A percentile compares a stretch with the other conserved stretches of the same genome.
Evolutionary conservation across 2,797 vertebrate genomes (phyloP).

Genomic region (Euthynnus affinis): DNA sequence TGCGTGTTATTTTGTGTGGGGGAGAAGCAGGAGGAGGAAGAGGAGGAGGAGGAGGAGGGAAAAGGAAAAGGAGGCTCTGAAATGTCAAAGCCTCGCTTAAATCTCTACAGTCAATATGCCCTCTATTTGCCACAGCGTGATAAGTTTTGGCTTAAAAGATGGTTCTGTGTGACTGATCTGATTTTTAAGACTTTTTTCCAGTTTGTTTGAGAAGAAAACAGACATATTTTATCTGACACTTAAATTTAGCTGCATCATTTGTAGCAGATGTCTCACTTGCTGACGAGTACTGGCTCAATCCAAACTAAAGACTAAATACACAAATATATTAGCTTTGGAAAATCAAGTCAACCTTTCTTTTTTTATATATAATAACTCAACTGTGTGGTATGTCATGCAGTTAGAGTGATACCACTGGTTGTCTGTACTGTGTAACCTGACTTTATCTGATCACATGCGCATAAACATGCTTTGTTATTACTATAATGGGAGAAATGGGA

Average conservation of each 20-base stretch:
- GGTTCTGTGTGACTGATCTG: background rate
- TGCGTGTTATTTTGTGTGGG: background rate
- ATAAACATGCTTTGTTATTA: background rate
- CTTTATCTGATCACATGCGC: background rate
- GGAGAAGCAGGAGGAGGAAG: too few species aligned
- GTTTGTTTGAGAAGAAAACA: background rate
- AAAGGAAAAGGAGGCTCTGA: background rate
- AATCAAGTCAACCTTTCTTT: background rate
- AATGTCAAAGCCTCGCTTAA: constrained; percentile 2
- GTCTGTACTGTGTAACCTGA: background rate
- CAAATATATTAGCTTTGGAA: background rate
- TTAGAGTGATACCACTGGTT: background rate
- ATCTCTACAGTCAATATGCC: background rate
- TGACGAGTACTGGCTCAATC: too few species aligned
- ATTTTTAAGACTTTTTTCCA: background rate
- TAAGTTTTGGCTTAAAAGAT: background rate
- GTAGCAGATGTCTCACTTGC: background rate
- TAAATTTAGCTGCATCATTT: background rate
- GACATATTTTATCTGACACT: background rate
- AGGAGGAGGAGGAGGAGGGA: background rate
- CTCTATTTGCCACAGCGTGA: background rate
- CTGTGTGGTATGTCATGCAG: too few species aligned
- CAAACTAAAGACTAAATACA: background rate
- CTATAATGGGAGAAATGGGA: background rate
- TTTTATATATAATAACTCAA: background rate